A percentile compares a stretch with the other conserved stretches of the same genome.
Conservation (phyloP, 2,888 invertebrate genomes). For the Aelia acuminata region DNA sequence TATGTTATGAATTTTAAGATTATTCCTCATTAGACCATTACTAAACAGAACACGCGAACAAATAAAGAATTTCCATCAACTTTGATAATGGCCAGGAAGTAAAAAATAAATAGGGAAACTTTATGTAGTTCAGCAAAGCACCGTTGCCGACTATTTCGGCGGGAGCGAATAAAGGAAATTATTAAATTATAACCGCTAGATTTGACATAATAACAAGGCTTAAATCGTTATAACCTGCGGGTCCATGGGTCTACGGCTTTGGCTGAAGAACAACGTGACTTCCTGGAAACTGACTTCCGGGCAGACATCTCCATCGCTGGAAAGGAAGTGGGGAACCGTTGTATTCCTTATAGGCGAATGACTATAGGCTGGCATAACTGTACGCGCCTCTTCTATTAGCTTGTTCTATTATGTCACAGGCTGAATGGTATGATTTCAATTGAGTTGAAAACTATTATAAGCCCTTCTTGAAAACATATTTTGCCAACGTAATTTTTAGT, state of each 20-base stretch:
- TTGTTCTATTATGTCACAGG: background rate
- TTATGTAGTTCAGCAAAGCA: background rate
- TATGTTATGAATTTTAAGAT: no score
- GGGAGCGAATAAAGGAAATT: background rate
- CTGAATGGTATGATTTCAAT: background rate
- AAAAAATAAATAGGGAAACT: background rate
- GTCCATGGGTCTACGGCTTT: background rate
- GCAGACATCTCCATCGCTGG: conserved; percentile 9
- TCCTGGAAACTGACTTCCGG: conserved; percentile 45
- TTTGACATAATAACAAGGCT: background rate
- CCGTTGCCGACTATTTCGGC: background rate
- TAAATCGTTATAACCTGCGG: background rate
- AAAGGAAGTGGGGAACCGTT: conserved; percentile 41
- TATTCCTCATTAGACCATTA: no score
- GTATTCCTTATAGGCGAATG: conserved; percentile 38
- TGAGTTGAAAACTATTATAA: background rate
- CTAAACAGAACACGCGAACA: no score
- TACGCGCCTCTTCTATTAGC: background rate
- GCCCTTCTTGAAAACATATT: no score
- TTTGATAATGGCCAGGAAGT: background rate
- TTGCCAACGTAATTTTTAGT: no score
- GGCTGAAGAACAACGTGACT: conserved; percentile 42
- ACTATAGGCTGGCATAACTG: conserved; percentile 33
- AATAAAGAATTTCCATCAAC: background rate
- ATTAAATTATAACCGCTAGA: conserved; percentile 27